A percentile compares a stretch with the other conserved stretches of the same genome.
phyloP scores from a whole-genome alignment of 2,113 vertebrate genomes.

The Clarias gariepinus region DNA sequence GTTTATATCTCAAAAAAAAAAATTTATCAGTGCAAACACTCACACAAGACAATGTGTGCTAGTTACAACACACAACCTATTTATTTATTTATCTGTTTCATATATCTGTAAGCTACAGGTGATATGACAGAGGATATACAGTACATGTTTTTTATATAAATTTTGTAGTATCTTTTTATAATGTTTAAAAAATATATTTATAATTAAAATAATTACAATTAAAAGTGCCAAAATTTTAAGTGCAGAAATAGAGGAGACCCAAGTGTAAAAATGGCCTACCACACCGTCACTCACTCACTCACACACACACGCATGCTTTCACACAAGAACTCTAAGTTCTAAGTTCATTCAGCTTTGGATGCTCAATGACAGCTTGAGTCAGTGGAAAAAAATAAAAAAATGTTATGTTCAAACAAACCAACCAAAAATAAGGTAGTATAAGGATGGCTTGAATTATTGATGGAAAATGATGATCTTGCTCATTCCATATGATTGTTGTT shows the following conservation, averaged over 20 bases:
- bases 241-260: not conserved
- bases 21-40: not conserved
- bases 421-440: slow-evolving; percentile 62
- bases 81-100: not conserved
- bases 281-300: not conserved
- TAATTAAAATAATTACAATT: not conserved
- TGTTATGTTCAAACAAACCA: slow-evolving; percentile 61
- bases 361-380: slow-evolving; percentile 59
- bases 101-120: not conserved
- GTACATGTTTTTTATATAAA: not conserved
- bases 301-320: not conserved
- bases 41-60: not conserved
- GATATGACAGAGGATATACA: not conserved
- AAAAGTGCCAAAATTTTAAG: not conserved
- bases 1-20: too few species aligned
- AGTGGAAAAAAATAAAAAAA: slow-evolving; percentile 46
- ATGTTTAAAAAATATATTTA: not conserved
- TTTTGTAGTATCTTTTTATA: not conserved
- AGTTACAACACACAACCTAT: too few species aligned
- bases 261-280: not conserved
- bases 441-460: slow-evolving; percentile 60
- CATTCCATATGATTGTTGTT: slow-evolving; percentile 70
- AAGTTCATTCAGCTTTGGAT: slow-evolving; percentile 55
- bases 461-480: slow-evolving; percentile 65
- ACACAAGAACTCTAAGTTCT: slow-evolving; percentile 26